Conservation (phyloP, 2,888 invertebrate species). For the Hylaea fasciaria region DNA sequence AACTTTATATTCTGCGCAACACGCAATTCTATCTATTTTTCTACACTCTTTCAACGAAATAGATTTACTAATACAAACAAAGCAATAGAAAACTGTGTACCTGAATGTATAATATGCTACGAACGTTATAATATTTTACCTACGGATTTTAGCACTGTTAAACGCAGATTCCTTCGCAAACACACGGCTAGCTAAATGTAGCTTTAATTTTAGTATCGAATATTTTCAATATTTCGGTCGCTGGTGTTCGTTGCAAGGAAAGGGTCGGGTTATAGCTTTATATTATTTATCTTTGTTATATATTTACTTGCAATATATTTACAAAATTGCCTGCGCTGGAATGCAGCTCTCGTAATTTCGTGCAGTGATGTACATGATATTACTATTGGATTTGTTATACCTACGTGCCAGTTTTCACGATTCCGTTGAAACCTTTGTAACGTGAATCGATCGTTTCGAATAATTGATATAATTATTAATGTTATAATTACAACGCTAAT, state of each 20-base stretch:
- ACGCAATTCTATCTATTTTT: conserved; percentile 7
- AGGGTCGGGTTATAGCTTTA: conserved; percentile 69
- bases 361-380: conserved; percentile 58
- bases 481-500: conserved; percentile 65
- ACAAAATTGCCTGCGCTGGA: conserved; percentile 65
- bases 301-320: conserved; percentile 61
- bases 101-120: conserved; percentile 22
- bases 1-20: conserved; percentile 12
- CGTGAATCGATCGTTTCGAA: conserved; percentile 56
- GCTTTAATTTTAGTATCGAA: conserved; percentile 59
- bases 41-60: conserved; percentile 18
- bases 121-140: conserved; percentile 7
- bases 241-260: conserved; percentile 70
- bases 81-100: conserved; percentile 24
- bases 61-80: conserved; percentile 23
- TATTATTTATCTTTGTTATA: conserved; percentile 75
- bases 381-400: conserved; percentile 36
- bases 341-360: conserved; percentile 52
- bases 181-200: conserved; percentile 56
- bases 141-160: conserved; percentile 10
- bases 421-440: conserved; percentile 54
- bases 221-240: conserved; percentile 65
- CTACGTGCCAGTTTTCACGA: conserved; percentile 52
- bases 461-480: conserved; percentile 71
- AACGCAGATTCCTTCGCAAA: conserved; percentile 52